phyloP scores from a whole-genome alignment of 1,140 invertebrate species.

The Grapholita molesta region DNA sequence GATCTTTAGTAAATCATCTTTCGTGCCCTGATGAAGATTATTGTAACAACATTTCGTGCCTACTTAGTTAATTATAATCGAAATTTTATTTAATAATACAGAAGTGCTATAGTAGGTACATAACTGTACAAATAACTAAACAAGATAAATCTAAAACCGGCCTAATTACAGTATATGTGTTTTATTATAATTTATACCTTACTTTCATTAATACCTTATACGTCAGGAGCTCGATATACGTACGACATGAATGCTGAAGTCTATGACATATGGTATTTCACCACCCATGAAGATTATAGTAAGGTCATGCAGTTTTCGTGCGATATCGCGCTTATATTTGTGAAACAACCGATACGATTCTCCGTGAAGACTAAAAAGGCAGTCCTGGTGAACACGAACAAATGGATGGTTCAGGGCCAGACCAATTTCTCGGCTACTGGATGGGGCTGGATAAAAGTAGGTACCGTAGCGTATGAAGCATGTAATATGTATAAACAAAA shows the following conservation, averaged over 20 bases:
- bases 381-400: conserved; percentile 32
- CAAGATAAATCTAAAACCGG: too few relatives aligned
- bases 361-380: conserved; percentile 37
- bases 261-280: conserved; percentile 29
- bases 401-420: conserved; percentile 44
- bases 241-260: conserved; percentile 34
- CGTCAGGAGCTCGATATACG: conserved; percentile 40
- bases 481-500: too few relatives aligned
- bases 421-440: conserved; percentile 42
- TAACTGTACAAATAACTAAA: too few relatives aligned
- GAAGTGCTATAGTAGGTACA: too few relatives aligned
- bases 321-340: conserved; percentile 52
- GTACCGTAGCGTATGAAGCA: too few relatives aligned
- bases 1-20: too few relatives aligned
- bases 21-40: not conserved
- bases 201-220: too few relatives aligned
- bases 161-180: too few relatives aligned
- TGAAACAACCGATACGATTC: conserved; percentile 36
- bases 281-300: conserved; percentile 47
- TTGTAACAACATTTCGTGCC: too few relatives aligned
- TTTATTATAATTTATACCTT: too few relatives aligned
- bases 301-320: conserved; percentile 37
- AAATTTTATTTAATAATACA: too few relatives aligned
- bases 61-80: too few relatives aligned
- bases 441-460: conserved; percentile 48